Percentiles rank a stretch among this genome's conserved stretches.
phyloP scores from a whole-genome alignment of 2,888 invertebrate genomes.

The Pachliopta kotzebuea region DNA sequence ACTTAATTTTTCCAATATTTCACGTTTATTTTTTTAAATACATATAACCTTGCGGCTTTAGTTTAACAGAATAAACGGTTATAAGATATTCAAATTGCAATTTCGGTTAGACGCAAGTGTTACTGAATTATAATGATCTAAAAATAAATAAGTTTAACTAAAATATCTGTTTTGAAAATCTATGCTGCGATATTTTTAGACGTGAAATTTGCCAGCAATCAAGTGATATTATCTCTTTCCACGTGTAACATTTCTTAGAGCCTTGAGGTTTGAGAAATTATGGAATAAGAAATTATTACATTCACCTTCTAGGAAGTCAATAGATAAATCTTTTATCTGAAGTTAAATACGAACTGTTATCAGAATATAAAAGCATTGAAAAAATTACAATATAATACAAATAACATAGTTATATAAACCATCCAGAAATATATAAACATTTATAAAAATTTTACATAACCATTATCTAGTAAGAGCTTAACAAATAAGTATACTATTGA shows the following conservation, averaged over 20 bases:
- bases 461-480: no score
- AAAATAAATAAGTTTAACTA: constrained; percentile 16
- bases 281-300: constrained; percentile 18
- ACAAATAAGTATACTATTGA: no score
- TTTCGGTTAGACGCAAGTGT: no score
- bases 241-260: constrained; percentile 49
- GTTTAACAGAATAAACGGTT: no score
- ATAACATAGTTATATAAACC: no score
- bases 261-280: constrained; percentile 24
- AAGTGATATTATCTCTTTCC: constrained; percentile 48
- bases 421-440: no score
- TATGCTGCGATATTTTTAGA: constrained; percentile 27
- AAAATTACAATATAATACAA: no score
- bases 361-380: background rate
- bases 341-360: background rate
- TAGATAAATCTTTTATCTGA: background rate
- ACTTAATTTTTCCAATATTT: no score
- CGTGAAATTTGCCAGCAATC: constrained; percentile 44
- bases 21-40: no score
- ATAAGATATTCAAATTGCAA: no score
- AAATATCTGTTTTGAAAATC: constrained; percentile 6
- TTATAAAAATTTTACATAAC: no score
- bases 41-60: no score
- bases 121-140: background rate
- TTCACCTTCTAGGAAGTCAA: background rate